A percentile compares a stretch with the other conserved stretches of the same genome.
Conservation (phyloP, 1,140 invertebrate genomes). For the Drosophila leontia region DNA sequence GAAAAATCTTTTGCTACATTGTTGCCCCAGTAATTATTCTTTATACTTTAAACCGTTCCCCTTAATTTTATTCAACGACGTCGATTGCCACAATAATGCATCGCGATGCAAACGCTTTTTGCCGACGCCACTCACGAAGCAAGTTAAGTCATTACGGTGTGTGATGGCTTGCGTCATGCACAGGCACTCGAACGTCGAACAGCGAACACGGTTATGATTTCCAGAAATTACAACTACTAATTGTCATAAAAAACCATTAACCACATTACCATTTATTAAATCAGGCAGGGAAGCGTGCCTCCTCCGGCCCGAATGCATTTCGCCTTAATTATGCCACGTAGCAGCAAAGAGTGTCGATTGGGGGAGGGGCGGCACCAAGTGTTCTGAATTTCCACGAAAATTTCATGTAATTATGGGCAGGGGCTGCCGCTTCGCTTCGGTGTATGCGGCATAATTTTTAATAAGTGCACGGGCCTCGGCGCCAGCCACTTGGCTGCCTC, state of each 20-base stretch:
- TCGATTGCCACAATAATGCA: slow-evolving; percentile 5
- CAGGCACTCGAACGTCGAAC: slow-evolving; percentile 21
- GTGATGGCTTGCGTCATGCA: slow-evolving; percentile 46
- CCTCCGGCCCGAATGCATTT: slow-evolving; percentile 43
- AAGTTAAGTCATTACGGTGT: slow-evolving; percentile 72
- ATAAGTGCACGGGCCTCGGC: slow-evolving; percentile 42
- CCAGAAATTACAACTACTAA: slow-evolving; percentile 80
- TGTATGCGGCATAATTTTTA: slow-evolving; percentile 60
- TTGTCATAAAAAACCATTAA: slow-evolving; percentile 74
- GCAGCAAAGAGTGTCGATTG: slow-evolving; percentile 44
- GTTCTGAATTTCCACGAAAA: slow-evolving; percentile 79
- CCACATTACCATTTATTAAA: slow-evolving; percentile 78
- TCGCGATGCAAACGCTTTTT: slow-evolving; percentile 11
- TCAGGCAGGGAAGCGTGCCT: slow-evolving; percentile 70
- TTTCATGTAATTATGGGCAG: slow-evolving; percentile 69
- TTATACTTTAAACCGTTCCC: neutral
- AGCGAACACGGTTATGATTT: slow-evolving; percentile 69
- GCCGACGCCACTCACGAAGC: slow-evolving; percentile 21
- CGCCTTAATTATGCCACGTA: slow-evolving; percentile 78
- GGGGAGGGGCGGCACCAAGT: slow-evolving; percentile 15
- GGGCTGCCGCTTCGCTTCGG: slow-evolving; percentile 19
- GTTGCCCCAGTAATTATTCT: slow-evolving; percentile 22
- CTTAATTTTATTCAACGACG: slow-evolving; percentile 25
- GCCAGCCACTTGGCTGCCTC: slow-evolving; percentile 57
- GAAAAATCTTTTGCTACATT: slow-evolving; percentile 17